Base-by-base conservation (phyloP, 2,113 vertebrate genomes). In the Lophochroa leadbeateri region DNA sequence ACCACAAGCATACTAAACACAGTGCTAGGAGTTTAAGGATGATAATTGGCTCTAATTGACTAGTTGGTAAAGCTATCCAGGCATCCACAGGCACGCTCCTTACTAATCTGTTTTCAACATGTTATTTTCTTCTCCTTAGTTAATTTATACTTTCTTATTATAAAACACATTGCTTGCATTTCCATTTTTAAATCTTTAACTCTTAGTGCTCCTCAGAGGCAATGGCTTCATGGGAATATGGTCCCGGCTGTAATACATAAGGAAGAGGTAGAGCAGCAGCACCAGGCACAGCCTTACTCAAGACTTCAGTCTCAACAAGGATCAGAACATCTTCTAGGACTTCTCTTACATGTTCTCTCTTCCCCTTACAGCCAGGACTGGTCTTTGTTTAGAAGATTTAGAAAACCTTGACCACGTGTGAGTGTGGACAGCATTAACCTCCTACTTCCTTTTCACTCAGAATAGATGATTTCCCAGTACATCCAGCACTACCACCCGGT, bases 31-130 rank as follows among this genome's bases (percentile, higher is more conserved):
- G 57, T 75, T 65, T 96, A 88, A 92, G 72, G 81, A 71, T 60
- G 95, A 84, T 96, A 97, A 97, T 90, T 58, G 64, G 60, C 94
- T 96, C 67, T 91, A 97, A 97, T 84, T 89, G 94, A 94, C 87
- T 91, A 35, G 81, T 71, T 95, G 83, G 89, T 95, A 83, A 92
- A 94, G 64, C 78, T 82, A 82, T 55, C 81, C 95, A 94, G 94
- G 80, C 88, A 91, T 76, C 91, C 93, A 69, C 8, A 21, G 64
- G 64, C 78, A 74, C 41, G 18, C 52, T 91, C 61, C 94, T 95
- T 63, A 89, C 93, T 95, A 79, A 96, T 95, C 91, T 92, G 68
- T 70, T 94, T 92, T 53, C 77, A 82, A 41, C 86, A 81, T 29
- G 44, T 46, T 88, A 63, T 89, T 95, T 97, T 92, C 82, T 87